Base-by-base conservation (phyloP, 1,140 invertebrate species). In the Halyomorpha halys region DNA sequence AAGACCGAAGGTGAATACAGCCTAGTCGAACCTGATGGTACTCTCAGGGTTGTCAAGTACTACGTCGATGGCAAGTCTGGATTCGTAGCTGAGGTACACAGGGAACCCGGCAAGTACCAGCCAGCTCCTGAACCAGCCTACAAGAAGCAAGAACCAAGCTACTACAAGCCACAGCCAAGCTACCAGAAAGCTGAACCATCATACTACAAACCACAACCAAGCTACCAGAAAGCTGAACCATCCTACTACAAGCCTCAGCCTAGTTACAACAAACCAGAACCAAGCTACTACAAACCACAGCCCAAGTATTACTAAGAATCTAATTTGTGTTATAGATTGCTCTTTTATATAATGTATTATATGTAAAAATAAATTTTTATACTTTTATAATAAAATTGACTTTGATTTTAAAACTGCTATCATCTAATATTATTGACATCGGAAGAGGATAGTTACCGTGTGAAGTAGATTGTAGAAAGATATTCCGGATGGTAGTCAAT, bases 1-100 rank as follows among this genome's bases (percentile, higher is more conserved):
- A 73, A 76, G 34, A 79, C 81, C 14, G 76, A 77, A 65, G 80
- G 68, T 71, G 16, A 72, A 69, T 65, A 75, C 73, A 67, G 68
- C 59, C 67, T 71, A n/a, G 62, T 71, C 16, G 68, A 72, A 45
- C 68, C 71, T 47, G 71, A 72, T 66, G 71, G 71, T 49, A 64
- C 66, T 18, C 34, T 44, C 21, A 59, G 71, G 21, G 65, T 62
- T 9, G 70, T 72, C 27, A 62, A 69, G 23, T 59, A 59, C 54
- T 6, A n/a, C 23, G 54, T 34, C 18, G 54, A 59, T n/a, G 23
- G 23, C 2, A 25, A 59, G 16, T 59, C 54, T 8, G 54, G 54
- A 1, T 59, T 59, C 54, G 16, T 21, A n/a, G 54, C 54, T 15
- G 19, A 27, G 15, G 54, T 59, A 3, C 15, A 59, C n/a, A 53